Conservation (phyloP, 2,113 vertebrate species). For the Xenopus borealis region DNA sequence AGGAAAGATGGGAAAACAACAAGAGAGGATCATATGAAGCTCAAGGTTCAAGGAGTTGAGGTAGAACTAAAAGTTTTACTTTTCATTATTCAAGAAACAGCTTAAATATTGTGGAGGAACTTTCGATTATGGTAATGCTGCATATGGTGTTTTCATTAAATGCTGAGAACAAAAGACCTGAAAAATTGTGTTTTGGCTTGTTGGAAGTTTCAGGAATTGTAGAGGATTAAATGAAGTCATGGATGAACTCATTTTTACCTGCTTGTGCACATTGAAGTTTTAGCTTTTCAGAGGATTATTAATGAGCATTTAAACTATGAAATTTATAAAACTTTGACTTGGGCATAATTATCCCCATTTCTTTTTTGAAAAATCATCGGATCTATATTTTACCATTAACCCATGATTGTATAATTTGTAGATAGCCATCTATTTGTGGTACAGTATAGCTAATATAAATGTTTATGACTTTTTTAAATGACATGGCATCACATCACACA, state of each 20-base stretch:
- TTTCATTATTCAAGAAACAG: background rate
- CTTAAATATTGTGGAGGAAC: background rate
- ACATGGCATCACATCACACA: too few relatives aligned
- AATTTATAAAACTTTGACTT: too few relatives aligned
- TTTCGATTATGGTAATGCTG: background rate
- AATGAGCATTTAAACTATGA: too few relatives aligned
- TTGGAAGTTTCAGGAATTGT: background rate
- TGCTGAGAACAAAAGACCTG: background rate
- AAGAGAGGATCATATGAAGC: slow-evolving; percentile 98
- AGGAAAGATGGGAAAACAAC: slow-evolving; percentile 98
- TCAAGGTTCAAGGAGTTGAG: slow-evolving; percentile 99
- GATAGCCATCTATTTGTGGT: too few relatives aligned
- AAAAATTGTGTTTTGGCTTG: background rate
- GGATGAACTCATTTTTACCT: background rate
- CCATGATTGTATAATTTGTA: too few relatives aligned
- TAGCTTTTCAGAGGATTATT: too few relatives aligned
- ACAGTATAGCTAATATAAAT: too few relatives aligned
- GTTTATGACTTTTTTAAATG: too few relatives aligned
- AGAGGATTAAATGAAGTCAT: background rate
- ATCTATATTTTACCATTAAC: too few relatives aligned
- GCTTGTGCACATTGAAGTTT: too few relatives aligned
- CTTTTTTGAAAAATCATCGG: too few relatives aligned
- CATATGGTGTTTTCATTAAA: background rate
- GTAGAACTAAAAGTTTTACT: slow-evolving; percentile 63
- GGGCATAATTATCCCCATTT: too few relatives aligned